Conservation (phyloP, 2,797 vertebrate species). For the Myripristis jacobus region DNA sequence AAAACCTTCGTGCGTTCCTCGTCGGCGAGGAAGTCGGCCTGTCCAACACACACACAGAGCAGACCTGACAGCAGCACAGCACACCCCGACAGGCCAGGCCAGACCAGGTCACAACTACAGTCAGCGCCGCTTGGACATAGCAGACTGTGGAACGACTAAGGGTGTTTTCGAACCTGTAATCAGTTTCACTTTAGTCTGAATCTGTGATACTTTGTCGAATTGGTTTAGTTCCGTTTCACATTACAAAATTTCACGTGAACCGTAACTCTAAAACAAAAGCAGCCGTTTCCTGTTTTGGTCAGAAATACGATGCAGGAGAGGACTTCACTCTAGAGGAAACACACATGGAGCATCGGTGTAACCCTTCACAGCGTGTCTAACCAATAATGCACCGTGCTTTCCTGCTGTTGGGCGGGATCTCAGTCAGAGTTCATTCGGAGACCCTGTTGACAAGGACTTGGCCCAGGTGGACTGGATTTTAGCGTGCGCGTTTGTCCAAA, state of each 20-base stretch:
- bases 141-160: not conserved
- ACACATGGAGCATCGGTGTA: slow-evolving; percentile 31
- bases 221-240: not conserved
- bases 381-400: slow-evolving; percentile 17
- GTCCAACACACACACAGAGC: slow-evolving; percentile 71
- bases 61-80: slow-evolving; percentile 55
- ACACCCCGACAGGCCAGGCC: not conserved
- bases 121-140: not conserved
- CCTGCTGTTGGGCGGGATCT: slow-evolving; percentile 2
- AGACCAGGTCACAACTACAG: slow-evolving; percentile 45
- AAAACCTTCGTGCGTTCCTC: slow-evolving; percentile 46
- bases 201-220: not conserved
- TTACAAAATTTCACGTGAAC: too few relatives aligned
- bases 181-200: not conserved
- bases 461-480: slow-evolving; percentile 6
- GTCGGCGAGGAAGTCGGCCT: slow-evolving; percentile 62
- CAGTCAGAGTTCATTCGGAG: not conserved
- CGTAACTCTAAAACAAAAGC: too few relatives aligned
- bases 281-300: not conserved
- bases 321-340: not conserved
- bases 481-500: not conserved
- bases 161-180: not conserved
- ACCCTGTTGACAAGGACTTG: not conserved
- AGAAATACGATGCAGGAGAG: not conserved
- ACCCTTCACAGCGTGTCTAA: not conserved